Conservation (phyloP, 2,888 invertebrate genomes). For the Cantharis rustica region DNA sequence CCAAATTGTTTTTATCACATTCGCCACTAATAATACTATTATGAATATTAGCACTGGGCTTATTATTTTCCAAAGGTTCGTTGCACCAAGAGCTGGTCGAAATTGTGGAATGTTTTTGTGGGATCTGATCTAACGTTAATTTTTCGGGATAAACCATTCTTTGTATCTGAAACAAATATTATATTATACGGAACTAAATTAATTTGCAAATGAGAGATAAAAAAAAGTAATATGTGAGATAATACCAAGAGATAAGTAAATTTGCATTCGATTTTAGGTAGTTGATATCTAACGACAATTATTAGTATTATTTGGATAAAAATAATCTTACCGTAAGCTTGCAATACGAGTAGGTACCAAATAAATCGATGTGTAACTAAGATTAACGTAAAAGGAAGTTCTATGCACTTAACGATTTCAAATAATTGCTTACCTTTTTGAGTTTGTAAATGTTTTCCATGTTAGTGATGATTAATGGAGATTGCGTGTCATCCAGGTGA, state of each 20-base stretch:
- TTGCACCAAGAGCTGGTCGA: slow-evolving; percentile 50
- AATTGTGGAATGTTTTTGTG: slow-evolving; percentile 40
- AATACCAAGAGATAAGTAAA: background rate
- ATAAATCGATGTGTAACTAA: background rate
- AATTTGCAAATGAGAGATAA: background rate
- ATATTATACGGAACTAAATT: background rate
- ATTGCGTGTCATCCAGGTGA: slow-evolving; percentile 48
- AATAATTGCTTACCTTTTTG: slow-evolving; percentile 51
- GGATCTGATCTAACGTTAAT: slow-evolving; percentile 49
- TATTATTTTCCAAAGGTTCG: slow-evolving; percentile 45
- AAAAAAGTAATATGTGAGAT: background rate
- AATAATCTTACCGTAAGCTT: background rate
- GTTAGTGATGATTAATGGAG: slow-evolving; percentile 50
- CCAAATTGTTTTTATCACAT: slow-evolving; percentile 29
- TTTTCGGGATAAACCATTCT: slow-evolving; percentile 57
- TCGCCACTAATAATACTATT: slow-evolving; percentile 9
- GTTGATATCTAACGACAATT: background rate
- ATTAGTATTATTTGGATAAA: background rate
- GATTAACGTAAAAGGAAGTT: slow-evolving; percentile 8
- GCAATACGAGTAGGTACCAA: background rate
- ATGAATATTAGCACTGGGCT: slow-evolving; percentile 4
- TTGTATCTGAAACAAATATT: slow-evolving; percentile 36
- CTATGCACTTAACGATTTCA: slow-evolving; percentile 10
- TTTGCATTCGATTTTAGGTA: background rate
- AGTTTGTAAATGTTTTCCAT: slow-evolving; percentile 56